A percentile compares a stretch with the other conserved stretches of the same genome.
phyloP scores from a whole-genome alignment of 2,113 vertebrate genomes.

The Conger conger region DNA sequence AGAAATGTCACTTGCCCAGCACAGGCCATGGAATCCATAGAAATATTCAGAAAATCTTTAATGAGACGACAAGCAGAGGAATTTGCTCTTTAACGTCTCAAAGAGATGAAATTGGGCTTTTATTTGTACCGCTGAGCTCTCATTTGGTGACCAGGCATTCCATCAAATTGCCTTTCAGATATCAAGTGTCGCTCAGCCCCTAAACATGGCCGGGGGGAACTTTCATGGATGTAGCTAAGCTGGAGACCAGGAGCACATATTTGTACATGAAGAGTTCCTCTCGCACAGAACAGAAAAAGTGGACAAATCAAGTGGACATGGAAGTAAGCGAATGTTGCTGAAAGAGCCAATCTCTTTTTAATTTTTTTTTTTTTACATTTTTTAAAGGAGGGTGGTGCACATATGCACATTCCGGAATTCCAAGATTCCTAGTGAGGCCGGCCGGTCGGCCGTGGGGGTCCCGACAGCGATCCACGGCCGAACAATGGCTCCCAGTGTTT shows the following conservation, averaged over 20 bases:
- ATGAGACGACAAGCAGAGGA: background rate
- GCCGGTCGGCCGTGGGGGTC: background rate
- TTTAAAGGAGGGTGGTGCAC: background rate
- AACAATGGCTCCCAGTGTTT: conserved; percentile 38
- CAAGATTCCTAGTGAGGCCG: conserved; percentile 27
- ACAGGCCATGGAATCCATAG: background rate
- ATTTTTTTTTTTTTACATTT: too few relatives aligned
- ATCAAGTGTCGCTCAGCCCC: background rate
- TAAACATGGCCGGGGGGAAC: background rate
- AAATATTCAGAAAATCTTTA: background rate
- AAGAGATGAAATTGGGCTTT: background rate
- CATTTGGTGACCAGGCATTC: background rate
- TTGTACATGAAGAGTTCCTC: background rate
- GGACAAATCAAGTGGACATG: conserved; percentile 14
- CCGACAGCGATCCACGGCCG: background rate
- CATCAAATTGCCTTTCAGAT: background rate
- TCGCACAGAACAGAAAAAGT: background rate
- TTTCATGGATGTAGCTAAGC: background rate
- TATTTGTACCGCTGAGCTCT: background rate
- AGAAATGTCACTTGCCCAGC: background rate
- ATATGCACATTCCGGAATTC: conserved; percentile 37
- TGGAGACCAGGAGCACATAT: background rate
- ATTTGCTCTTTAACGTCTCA: background rate
- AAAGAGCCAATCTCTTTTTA: conserved; percentile 36
- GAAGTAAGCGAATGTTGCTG: conserved; percentile 20